A percentile compares a stretch with the other conserved stretches of the same genome.
These are phyloP conservation scores for Myopa testacea DNA, from an alignment of 2,888 invertebrate genomes.

Conservation along the genomic window DNA sequence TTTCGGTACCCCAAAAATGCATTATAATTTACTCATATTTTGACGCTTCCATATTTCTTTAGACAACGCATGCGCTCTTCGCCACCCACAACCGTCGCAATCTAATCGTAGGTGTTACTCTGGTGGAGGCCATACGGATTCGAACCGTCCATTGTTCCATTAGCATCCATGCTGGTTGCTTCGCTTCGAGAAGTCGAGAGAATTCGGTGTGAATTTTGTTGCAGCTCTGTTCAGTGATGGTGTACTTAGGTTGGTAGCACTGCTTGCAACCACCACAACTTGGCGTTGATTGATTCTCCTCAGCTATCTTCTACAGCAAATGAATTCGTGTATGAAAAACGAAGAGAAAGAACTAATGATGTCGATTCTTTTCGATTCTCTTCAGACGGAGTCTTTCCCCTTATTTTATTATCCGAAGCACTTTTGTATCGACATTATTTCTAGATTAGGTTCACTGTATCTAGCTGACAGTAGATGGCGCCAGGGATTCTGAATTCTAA, in stretches of 20 bases:
- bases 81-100: neutral
- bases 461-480: slow-evolving; percentile 55
- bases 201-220: slow-evolving; percentile 7
- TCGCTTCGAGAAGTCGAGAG: slow-evolving; percentile 38
- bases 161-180: slow-evolving; percentile 58
- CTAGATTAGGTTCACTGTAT: neutral
- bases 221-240: neutral
- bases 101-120: slow-evolving; percentile 36
- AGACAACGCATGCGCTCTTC: slow-evolving; percentile 49
- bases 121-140: slow-evolving; percentile 50
- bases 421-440: slow-evolving; percentile 53
- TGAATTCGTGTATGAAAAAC: neutral
- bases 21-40: slow-evolving; percentile 12
- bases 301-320: neutral
- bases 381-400: slow-evolving; percentile 47
- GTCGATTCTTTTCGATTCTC: slow-evolving; percentile 48
- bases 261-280: slow-evolving; percentile 29
- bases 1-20: neutral
- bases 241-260: slow-evolving; percentile 25
- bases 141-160: slow-evolving; percentile 52
- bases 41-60: slow-evolving; percentile 33
- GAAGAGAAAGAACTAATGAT: slow-evolving; percentile 25
- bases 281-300: slow-evolving; percentile 39
- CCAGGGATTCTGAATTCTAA: slow-evolving; percentile 18
- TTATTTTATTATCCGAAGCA: slow-evolving; percentile 52